A percentile compares a stretch with the other conserved stretches of the same genome.
These are phyloP conservation scores for Ladona fulva DNA, from an alignment of 1,140 invertebrate species.

Conservation along the genomic window DNA sequence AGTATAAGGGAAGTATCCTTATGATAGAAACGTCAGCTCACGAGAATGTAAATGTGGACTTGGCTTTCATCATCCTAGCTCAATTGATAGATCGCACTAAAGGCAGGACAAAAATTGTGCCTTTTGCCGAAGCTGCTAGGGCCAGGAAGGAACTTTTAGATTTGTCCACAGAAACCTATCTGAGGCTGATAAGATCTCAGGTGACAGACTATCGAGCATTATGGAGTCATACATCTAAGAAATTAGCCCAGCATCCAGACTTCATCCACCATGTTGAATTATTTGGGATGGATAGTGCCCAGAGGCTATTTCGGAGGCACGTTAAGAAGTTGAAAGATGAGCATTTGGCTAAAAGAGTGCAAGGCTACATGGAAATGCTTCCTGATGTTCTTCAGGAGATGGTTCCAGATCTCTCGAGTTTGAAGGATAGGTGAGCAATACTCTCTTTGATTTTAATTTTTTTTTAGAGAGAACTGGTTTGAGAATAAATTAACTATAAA, in stretches of 20 bases:
- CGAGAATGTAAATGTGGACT: constrained; percentile 93
- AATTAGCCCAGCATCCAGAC: constrained; percentile 76
- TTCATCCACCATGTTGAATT: constrained; percentile 86
- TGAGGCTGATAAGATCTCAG: constrained; percentile 71
- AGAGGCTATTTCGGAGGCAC: constrained; percentile 69
- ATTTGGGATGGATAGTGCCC: constrained; percentile 78
- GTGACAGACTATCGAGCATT: constrained; percentile 71
- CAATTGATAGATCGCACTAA: constrained; percentile 80
- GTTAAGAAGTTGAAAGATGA: constrained; percentile 80
- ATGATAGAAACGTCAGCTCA: constrained; percentile 92
- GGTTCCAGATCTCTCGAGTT: constrained; percentile 66
- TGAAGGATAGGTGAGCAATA: constrained; percentile 56
- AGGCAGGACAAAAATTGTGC: constrained; percentile 60
- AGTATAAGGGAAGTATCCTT: constrained; percentile 80
- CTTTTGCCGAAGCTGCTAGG: constrained; percentile 79
- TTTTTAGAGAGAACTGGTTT: constrained; percentile 20
- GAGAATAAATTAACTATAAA: not conserved
- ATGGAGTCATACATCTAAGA: constrained; percentile 80
- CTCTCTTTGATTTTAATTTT: constrained; percentile 18
- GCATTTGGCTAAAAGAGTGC: constrained; percentile 67
- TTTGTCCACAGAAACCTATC: constrained; percentile 77
- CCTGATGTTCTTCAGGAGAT: constrained; percentile 72
- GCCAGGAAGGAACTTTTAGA: constrained; percentile 81
- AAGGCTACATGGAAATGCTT: constrained; percentile 70
- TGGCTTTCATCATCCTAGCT: constrained; percentile 84